Evolutionary conservation across 2,113 vertebrate genomes (phyloP).

Genomic region (Nymphicus hollandicus): DNA sequence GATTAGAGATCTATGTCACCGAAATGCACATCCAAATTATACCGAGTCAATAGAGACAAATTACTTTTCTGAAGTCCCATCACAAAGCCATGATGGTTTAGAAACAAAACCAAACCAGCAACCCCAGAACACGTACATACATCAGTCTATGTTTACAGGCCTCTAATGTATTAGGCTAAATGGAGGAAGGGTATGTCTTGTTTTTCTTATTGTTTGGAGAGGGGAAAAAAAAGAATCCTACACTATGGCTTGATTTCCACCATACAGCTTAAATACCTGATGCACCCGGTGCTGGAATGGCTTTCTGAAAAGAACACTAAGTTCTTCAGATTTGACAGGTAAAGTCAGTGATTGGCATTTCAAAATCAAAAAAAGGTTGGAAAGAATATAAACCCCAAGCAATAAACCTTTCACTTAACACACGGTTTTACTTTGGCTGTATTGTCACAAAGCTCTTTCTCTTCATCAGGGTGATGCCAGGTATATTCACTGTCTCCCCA

Average conservation of each 20-base stretch:
- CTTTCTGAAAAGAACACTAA: neutral
- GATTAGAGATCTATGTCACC: neutral
- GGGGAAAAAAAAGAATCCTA: neutral
- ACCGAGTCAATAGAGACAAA: neutral
- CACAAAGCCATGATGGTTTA: neutral
- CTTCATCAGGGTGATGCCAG: neutral
- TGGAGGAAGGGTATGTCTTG: neutral
- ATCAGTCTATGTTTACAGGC: neutral
- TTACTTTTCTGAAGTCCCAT: neutral
- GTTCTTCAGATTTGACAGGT: neutral
- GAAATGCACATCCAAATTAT: neutral
- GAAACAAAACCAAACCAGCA: neutral
- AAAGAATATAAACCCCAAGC: neutral
- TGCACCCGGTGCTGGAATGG: neutral
- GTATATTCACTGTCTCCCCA: neutral
- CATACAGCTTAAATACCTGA: neutral
- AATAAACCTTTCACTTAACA: neutral
- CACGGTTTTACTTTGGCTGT: neutral
- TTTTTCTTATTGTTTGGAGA: neutral
- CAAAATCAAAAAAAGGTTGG: neutral
- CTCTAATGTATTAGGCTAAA: neutral
- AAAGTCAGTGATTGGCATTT: neutral
- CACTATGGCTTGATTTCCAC: neutral
- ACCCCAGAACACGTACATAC: neutral
- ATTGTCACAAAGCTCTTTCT: neutral